Conservation (phyloP, 1,140 invertebrate species). For the Streblospio benedicti region DNA sequence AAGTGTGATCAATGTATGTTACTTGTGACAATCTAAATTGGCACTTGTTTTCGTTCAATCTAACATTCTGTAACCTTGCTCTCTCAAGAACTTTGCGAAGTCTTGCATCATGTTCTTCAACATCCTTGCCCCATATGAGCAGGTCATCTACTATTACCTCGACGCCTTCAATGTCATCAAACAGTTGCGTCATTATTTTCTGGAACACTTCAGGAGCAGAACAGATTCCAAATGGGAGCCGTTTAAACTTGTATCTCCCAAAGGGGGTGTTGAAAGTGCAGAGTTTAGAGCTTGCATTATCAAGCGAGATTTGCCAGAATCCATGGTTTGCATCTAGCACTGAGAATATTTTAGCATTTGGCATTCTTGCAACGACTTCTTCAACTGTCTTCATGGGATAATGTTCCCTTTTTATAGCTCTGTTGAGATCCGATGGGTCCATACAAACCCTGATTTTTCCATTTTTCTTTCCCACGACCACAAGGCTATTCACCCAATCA, state of each 20-base stretch:
- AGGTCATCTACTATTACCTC: slow-evolving; percentile 37
- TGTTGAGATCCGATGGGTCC: slow-evolving; percentile 23
- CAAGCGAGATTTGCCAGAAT: not conserved
- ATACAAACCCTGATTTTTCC: slow-evolving; percentile 21
- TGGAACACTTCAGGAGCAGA: not conserved
- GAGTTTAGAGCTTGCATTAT: not conserved
- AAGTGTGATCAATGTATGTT: no score
- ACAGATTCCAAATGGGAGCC: not conserved
- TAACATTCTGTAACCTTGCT: slow-evolving; percentile 29
- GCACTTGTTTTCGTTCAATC: no score
- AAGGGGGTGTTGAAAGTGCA: slow-evolving; percentile 4
- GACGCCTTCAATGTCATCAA: not conserved
- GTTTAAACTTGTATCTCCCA: not conserved
- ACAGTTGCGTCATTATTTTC: not conserved
- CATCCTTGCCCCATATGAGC: not conserved
- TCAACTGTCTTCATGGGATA: slow-evolving; percentile 23
- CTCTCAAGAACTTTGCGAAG: slow-evolving; percentile 28
- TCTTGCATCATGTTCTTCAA: not conserved
- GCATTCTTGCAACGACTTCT: slow-evolving; percentile 24
- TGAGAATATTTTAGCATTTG: slow-evolving; percentile 23
- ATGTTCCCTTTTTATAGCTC: slow-evolving; percentile 20
- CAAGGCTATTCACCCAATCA: slow-evolving; percentile 20
- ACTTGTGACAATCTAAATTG: no score
- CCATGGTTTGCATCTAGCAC: slow-evolving; percentile 14
- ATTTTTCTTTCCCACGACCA: slow-evolving; percentile 19